Evolutionary conservation across 1,140 invertebrate species (phyloP).

Genomic region (Zelostemma sp.): DNA sequence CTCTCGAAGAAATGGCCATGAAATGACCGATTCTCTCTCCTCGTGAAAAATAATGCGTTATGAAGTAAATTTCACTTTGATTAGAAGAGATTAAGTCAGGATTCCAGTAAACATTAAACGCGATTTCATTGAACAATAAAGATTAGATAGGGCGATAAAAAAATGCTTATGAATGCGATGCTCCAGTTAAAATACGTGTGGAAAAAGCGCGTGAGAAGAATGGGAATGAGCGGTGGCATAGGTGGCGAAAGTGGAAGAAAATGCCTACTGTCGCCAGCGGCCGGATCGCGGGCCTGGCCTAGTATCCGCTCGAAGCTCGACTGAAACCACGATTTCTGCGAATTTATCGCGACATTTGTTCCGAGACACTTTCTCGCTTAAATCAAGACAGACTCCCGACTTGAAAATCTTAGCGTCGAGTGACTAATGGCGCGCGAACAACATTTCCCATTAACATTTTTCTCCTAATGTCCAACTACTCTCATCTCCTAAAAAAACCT

Average conservation of each 20-base stretch:
- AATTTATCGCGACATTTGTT: conserved; percentile 1
- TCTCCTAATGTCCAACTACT: no score
- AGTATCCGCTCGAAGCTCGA: not conserved
- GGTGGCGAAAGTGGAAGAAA: conserved; percentile 4
- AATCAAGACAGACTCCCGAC: not conserved
- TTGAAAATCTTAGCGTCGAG: no score
- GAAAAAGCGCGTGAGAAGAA: conserved; percentile 21
- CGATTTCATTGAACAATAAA: not conserved
- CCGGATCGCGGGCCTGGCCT: not conserved
- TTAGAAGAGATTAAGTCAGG: no score
- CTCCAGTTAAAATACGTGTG: not conserved
- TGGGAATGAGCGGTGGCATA: not conserved
- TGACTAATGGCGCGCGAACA: conserved; percentile 1
- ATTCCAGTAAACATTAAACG: not conserved
- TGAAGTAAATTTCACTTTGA: no score
- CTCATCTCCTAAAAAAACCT: no score
- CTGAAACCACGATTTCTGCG: not conserved
- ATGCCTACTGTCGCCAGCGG: not conserved
- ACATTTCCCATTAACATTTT: no score
- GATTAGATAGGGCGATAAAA: not conserved
- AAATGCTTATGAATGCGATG: not conserved
- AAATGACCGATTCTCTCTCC: no score
- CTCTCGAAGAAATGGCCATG: no score
- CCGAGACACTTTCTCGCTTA: conserved; percentile 5
- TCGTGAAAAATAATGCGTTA: no score